Percentiles rank a stretch among this genome's conserved stretches.
Evolutionary conservation across 2,113 vertebrate species (phyloP).

Genomic region (Phycodurus eques): DNA sequence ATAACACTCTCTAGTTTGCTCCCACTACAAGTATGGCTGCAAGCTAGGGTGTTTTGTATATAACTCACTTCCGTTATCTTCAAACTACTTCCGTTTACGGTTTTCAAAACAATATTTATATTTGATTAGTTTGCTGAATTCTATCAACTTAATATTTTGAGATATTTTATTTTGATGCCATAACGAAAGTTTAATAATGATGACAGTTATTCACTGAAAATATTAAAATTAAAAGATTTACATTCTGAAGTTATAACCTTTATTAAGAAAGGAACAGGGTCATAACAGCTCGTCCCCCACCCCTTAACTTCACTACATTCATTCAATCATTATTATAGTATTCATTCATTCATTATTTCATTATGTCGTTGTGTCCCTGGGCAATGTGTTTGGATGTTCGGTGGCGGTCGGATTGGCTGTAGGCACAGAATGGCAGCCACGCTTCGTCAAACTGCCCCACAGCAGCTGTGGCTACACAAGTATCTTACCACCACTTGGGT

Average conservation of each 20-base stretch:
- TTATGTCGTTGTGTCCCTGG: no score
- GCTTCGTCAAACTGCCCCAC: no score
- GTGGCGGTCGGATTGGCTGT: no score
- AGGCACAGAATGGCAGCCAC: no score
- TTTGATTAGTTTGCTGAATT: neutral
- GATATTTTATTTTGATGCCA: neutral
- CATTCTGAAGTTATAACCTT: neutral
- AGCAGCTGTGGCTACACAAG: no score
- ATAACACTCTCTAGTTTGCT: neutral
- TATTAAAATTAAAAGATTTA: neutral
- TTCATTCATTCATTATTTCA: no score
- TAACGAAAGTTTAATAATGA: neutral
- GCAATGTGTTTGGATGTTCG: no score
- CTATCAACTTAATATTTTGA: neutral
- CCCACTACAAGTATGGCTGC: neutral
- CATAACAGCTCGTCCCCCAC: neutral
- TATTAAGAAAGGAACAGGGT: neutral
- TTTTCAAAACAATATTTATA: slow-evolving; percentile 33
- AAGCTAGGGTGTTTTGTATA: no score
- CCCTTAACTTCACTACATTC: neutral
- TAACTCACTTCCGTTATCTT: neutral
- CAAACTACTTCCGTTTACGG: neutral
- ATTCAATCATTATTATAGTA: no score
- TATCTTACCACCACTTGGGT: no score
- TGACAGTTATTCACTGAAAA: neutral